Percentiles rank a stretch among this genome's conserved stretches.
These are phyloP conservation scores for Papilio machaon DNA, from an alignment of 1,140 invertebrate genomes.

Conservation along the genomic window DNA sequence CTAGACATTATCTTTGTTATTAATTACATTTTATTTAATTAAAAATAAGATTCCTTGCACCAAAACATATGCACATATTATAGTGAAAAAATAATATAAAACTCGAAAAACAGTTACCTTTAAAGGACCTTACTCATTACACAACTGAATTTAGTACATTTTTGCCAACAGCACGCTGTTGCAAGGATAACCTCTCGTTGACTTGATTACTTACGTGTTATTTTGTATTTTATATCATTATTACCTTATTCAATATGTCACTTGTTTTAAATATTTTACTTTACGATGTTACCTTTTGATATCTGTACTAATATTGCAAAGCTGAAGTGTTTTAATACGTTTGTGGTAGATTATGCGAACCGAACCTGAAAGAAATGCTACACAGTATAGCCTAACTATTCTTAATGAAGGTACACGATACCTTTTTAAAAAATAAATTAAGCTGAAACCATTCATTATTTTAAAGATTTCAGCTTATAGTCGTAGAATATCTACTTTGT, in stretches of 20 bases:
- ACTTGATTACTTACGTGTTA: conserved; percentile 32
- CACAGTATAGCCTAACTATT: too few species aligned
- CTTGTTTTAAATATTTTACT: conserved; percentile 1
- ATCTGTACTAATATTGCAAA: neutral
- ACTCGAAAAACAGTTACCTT: neutral
- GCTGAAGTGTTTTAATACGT: too few species aligned
- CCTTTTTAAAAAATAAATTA: too few species aligned
- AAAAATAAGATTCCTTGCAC: neutral
- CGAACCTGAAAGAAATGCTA: too few species aligned
- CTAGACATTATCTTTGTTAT: neutral
- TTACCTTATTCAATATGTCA: conserved; percentile 27
- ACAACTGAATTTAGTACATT: conserved; percentile 21
- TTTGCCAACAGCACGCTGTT: conserved; percentile 27
- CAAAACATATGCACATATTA: neutral
- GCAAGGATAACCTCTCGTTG: conserved; percentile 38
- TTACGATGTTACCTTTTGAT: neutral
- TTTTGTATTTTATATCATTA: conserved; percentile 28
- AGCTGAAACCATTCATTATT: too few species aligned
- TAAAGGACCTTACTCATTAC: conserved; percentile 22
- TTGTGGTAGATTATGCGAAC: too few species aligned
- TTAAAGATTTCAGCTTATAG: too few species aligned
- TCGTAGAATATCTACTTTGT: too few species aligned
- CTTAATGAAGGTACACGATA: too few species aligned
- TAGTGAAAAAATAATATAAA: conserved; percentile 4
- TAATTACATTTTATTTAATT: neutral